Conservation (phyloP, 2,797 vertebrate genomes). For the Anabacerthia variegaticeps region DNA sequence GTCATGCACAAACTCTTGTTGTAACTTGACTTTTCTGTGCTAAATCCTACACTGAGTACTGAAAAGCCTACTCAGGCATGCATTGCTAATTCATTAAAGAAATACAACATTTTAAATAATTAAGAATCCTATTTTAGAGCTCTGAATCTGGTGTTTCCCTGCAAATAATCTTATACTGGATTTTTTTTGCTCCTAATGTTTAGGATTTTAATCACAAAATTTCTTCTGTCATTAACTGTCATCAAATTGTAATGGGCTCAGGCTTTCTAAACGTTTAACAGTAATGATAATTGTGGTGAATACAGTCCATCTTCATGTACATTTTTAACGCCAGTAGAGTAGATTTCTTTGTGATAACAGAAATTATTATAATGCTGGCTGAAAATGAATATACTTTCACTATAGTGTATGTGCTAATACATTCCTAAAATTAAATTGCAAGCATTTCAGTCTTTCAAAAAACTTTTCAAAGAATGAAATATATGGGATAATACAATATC, state of each 20-base stretch:
- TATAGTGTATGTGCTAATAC: slow-evolving; percentile 4
- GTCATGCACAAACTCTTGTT: neutral
- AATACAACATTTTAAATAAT: slow-evolving; percentile 53
- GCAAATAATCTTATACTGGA: neutral
- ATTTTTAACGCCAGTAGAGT: slow-evolving; percentile 41
- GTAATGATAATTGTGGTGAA: slow-evolving; percentile 43
- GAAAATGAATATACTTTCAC: slow-evolving; percentile 43
- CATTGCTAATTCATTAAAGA: slow-evolving; percentile 52
- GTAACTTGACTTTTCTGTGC: neutral
- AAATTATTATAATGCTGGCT: slow-evolving; percentile 41
- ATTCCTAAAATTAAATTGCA: slow-evolving; percentile 57
- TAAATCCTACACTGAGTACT: slow-evolving; percentile 14
- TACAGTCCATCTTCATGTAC: slow-evolving; percentile 32
- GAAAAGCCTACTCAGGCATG: slow-evolving; percentile 12
- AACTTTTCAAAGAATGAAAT: slow-evolving; percentile 47
- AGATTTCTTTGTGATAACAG: slow-evolving; percentile 57
- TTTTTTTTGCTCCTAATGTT: slow-evolving; percentile 5
- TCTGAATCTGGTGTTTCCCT: slow-evolving; percentile 21
- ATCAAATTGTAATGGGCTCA: slow-evolving; percentile 28
- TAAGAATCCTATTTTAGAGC: slow-evolving; percentile 21
- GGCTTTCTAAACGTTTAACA: slow-evolving; percentile 48
- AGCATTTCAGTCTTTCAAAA: slow-evolving; percentile 46
- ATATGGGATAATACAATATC: slow-evolving; percentile 19
- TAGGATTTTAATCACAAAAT: slow-evolving; percentile 49
- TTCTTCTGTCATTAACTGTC: slow-evolving; percentile 20